Base-by-base conservation (phyloP, 2,797 vertebrate species). In the Aldrovandia affinis region DNA sequence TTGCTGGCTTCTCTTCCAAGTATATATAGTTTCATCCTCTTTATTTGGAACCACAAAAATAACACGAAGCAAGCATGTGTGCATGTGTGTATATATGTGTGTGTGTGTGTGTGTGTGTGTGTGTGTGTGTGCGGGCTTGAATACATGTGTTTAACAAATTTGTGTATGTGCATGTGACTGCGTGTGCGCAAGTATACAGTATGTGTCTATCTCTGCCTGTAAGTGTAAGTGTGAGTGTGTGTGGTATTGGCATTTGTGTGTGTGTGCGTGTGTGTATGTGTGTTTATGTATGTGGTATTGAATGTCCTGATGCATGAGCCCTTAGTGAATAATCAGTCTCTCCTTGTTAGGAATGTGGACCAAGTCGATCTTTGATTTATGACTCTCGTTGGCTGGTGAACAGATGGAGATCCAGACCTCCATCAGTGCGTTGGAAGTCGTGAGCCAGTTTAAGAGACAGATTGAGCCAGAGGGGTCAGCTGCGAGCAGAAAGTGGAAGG, bases 321-420 rank as follows among this genome's bases (percentile, higher is more conserved):
- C 61, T 73, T 79, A 28, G 36, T n/a, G 44, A n/a, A 20, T 65
- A 57, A 81, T 44, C 42, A 65, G 22, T 68, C n/a, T 28, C 39
- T 81, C 81, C 14, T 28, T 9, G 33, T 28, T 4, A 22, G 52
- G 52, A 75, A 33, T 61, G 33, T 50, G 20, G 44, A 25, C 22
- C 2, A 33, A 52, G 63, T 14, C 6, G 44, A 83, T 83, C 70
- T 83, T 80, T 86, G 80, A 86, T 86, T 86, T 82, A 86, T 86
- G 52, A 25, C 85, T 80, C 30, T 77, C 57, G 47, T 77, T 70
- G 81, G 75, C 77, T 57, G 36, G 33, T 54, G n/a, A 59, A 73
- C 92, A 95, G 95, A 89, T 88, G 50, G 91, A 93, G 70, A 85
- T 94, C 85, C 91, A 92, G 89, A 95, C 93, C 54, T 86, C 89